Evolutionary conservation across 35 echinoderm and acorn worm species (phyloP), one percentile per base, ranked within the genome.

Genomic region (Acanthaster planci): DNA sequence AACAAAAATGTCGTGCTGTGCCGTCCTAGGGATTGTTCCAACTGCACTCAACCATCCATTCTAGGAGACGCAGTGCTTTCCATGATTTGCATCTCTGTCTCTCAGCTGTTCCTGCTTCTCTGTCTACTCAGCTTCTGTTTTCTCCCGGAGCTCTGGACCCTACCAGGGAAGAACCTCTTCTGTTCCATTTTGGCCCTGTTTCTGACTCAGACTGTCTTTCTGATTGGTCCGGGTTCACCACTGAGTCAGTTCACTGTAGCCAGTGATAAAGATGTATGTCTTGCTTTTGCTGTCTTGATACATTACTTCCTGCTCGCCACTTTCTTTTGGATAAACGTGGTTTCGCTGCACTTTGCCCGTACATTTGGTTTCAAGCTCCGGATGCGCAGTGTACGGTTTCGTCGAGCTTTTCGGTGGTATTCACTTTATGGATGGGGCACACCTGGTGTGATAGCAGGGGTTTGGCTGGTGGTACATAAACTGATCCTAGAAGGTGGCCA

Each of bases 291-390:
- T 7, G 60, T 68, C 14, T 34, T 68, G 6, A 8, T 68, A 0
- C 60, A 68, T 7, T 68, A 68, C 8, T 27, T 68, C 29, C 60
- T 68, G 18, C 4, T 68, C 19, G 60, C 60, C 18, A 12, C 29
- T 34, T 68, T 68, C 34, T 68, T 68, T 26, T 68, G 60, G 60
- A 68, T 10, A 12, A 68, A 68, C 60, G 34, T 68, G 23, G 34
- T 68, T 34, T 68, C 60, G 23, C 29, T 68, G 23, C 60, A 68
- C 60, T 68, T 68, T 27, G 60, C 34, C 23, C 60, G 60, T 1
- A 68, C 60, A 27, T 68, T 68, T 26, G 60, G 60, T 34, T 15
- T 68, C 60, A 34, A 34, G 14, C 23, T 68, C 34, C 60, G 23
- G 7, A 68, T 68, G 60, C 23, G 23, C 19, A 67, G 18, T 0